Conservation (phyloP, 2,888 invertebrate species). For the Orchesellides sinensis region DNA sequence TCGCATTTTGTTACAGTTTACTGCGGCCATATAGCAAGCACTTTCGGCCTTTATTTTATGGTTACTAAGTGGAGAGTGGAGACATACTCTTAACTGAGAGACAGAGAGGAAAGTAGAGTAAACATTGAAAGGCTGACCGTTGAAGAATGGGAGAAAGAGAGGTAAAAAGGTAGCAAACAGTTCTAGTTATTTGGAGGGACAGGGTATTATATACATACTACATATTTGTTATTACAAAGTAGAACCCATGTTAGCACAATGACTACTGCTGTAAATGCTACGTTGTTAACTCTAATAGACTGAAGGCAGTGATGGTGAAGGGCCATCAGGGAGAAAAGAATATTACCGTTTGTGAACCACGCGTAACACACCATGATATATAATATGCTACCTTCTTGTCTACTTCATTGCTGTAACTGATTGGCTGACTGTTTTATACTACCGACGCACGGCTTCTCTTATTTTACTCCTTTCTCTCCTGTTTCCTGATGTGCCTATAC, state of each 20-base stretch:
- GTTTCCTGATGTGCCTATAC: background rate
- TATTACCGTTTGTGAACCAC: constrained; percentile 8
- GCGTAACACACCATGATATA: background rate
- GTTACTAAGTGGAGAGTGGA: background rate
- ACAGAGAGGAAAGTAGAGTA: background rate
- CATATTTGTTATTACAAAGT: background rate
- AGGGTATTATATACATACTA: background rate
- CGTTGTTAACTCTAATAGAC: constrained; percentile 2
- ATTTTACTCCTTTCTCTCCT: background rate
- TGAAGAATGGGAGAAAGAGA: background rate
- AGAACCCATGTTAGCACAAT: constrained; percentile 1
- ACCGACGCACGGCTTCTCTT: background rate
- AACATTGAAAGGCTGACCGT: constrained; percentile 2
- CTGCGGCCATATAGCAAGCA: background rate
- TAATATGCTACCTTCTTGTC: background rate
- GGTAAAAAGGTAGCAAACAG: background rate
- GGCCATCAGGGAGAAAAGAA: constrained; percentile 8
- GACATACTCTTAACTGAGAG: background rate
- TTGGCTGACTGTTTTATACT: background rate
- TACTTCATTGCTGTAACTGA: background rate
- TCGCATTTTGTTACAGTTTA: background rate
- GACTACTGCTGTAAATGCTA: constrained; percentile 3
- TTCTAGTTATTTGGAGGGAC: constrained; percentile 1
- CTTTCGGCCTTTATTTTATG: background rate
- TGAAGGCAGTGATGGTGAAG: constrained; percentile 13